Evolutionary conservation across 2,888 invertebrate genomes (phyloP), one percentile per base, ranked within the genome.

Genomic region (Sipha maydis): DNA sequence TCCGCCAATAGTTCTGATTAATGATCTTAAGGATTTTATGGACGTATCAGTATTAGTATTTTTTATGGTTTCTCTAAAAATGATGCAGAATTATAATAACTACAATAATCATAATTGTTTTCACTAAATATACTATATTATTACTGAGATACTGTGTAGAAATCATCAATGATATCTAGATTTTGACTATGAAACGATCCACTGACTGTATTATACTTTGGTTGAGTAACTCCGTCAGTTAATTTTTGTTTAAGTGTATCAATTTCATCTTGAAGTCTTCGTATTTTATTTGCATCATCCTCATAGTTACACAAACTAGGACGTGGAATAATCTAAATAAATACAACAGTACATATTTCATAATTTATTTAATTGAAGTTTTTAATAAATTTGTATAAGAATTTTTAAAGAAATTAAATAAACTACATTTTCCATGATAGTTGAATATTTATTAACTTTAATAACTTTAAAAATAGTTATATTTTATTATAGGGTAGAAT

Each of bases 91-190:
- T n/a, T 67, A 9, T 41, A 48, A 54, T 34, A 34, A 34, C 34
- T 34, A 34, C 4, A 3, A 34, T 34, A 34, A 34, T n/a, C 11
- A 56, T 28, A 78, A 71, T 48, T 82, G 38, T 61, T 83, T 31
- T 82, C 56, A 61, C 17, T 19, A 89, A 76, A 25, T 83, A 67
- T 69, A 71, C 3, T 71, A 84, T 54, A 56, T 9, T 56, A 61
- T 91, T 95, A 97, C 91, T 96, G 95, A 19, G 97, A 97, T 90
- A 97, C 96, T 38, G 96, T 96, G 91, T 96, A 97, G 93, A 98
- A 98, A 92, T 98, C 98, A 92, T 98, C 98, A 90, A 97, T 95
- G 69, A 98, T 93, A 89, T 97, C 97, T 14, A 95, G 92, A 0
- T 96, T 96, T 0, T 96, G 94, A 91, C 96, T 92, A 92, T 95